phyloP scores from a whole-genome alignment of 2,797 vertebrate genomes.

The Coreius guichenoti region DNA sequence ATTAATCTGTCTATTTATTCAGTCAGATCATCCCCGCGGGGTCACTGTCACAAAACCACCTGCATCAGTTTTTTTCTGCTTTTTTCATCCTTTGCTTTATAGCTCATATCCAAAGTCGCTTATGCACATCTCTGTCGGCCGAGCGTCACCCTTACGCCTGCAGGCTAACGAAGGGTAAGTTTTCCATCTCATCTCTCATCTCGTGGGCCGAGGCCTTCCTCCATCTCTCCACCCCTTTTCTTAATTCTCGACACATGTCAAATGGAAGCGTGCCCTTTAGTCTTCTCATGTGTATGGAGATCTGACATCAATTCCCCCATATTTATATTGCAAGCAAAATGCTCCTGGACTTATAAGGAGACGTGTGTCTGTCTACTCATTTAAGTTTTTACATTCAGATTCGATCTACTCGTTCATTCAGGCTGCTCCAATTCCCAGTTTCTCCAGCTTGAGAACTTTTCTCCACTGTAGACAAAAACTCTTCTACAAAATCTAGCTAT shows the following conservation, averaged over 20 bases:
- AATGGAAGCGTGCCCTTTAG: slow-evolving; percentile 27
- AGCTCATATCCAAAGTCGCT: slow-evolving; percentile 25
- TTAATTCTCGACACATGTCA: slow-evolving; percentile 61
- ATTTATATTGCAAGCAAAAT: slow-evolving; percentile 25
- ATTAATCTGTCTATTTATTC: slow-evolving; percentile 79
- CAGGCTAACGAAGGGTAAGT: slow-evolving; percentile 20
- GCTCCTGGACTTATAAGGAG: slow-evolving; percentile 11
- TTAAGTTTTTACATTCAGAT: background rate
- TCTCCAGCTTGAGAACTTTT: background rate
- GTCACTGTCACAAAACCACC: slow-evolving; percentile 61
- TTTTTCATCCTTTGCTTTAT: slow-evolving; percentile 33
- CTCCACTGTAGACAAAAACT: background rate
- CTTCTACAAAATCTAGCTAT: background rate
- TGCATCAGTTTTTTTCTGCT: slow-evolving; percentile 30
- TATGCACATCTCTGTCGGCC: slow-evolving; percentile 27
- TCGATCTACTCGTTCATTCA: background rate
- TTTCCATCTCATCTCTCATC: slow-evolving; percentile 35
- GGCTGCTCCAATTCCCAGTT: background rate
- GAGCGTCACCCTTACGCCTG: slow-evolving; percentile 10
- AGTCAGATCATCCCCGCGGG: slow-evolving; percentile 60
- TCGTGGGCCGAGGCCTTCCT: slow-evolving; percentile 23
- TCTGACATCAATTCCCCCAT: slow-evolving; percentile 37
- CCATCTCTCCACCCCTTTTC: slow-evolving; percentile 30
- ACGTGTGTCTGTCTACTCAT: background rate
- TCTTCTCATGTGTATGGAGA: slow-evolving; percentile 42